Percentiles rank a stretch among this genome's conserved stretches.
phyloP scores from a whole-genome alignment of 2,113 vertebrate genomes.

The Atractosteus spatula region DNA sequence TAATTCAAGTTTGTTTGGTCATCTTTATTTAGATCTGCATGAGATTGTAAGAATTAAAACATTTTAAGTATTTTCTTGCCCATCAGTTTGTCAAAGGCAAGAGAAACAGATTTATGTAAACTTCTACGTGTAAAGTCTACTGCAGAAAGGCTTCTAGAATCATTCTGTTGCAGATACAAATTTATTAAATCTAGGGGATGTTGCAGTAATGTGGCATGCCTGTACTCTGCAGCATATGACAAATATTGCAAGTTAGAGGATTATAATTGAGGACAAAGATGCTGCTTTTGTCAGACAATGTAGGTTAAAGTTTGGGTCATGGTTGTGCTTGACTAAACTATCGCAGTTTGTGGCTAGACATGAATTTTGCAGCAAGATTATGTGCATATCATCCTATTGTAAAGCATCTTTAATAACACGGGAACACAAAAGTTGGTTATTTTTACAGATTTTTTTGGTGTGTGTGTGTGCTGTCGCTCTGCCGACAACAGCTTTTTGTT shows the following conservation, averaged over 20 bases:
- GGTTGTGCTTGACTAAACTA: conserved; percentile 72
- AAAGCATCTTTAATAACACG: conserved; percentile 92
- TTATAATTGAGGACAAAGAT: conserved; percentile 63
- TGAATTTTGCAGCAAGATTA: conserved; percentile 74
- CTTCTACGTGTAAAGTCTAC: conserved; percentile 70
- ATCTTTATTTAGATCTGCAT: conserved; percentile 88
- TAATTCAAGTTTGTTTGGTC: conserved; percentile 75
- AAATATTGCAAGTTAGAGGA: conserved; percentile 71
- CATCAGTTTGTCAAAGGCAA: conserved; percentile 70
- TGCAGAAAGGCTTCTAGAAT: conserved; percentile 65
- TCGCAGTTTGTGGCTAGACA: conserved; percentile 66
- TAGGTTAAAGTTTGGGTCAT: conserved; percentile 69
- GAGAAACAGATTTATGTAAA: conserved; percentile 61
- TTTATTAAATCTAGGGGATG: conserved; percentile 63
- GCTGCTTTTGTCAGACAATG: conserved; percentile 64
- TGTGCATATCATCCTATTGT: conserved; percentile 98
- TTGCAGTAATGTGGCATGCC: conserved; percentile 48
- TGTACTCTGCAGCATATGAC: conserved; percentile 68
- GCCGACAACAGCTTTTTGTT: conserved; percentile 99
- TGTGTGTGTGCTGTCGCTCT: conserved; percentile 95
- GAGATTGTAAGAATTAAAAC: conserved; percentile 80
- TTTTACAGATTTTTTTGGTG: conserved; percentile 70
- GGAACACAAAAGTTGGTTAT: conserved; percentile 90
- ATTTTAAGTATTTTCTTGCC: conserved; percentile 75
- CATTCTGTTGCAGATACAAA: conserved; percentile 57